Conservation (phyloP, 1,140 invertebrate species). For the Ostrea denselamellosa region DNA sequence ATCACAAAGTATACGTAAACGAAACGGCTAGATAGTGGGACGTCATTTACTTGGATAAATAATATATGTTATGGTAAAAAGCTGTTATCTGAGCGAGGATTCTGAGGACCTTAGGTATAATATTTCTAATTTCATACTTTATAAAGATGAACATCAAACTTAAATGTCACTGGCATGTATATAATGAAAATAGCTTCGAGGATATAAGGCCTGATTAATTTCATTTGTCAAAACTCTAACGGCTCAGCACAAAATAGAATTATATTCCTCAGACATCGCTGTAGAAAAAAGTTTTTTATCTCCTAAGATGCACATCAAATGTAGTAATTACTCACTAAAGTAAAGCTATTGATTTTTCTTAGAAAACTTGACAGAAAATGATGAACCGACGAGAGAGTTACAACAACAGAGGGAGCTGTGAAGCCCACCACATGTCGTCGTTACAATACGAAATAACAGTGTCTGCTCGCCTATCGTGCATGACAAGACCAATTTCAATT, state of each 20-base stretch:
- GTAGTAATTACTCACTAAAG: slow-evolving; percentile 29
- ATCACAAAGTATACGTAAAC: too few relatives aligned
- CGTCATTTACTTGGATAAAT: too few relatives aligned
- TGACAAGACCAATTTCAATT: slow-evolving; percentile 38
- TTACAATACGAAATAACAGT: neutral
- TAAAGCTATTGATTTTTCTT: neutral
- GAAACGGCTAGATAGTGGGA: too few relatives aligned
- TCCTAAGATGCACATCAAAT: slow-evolving; percentile 24
- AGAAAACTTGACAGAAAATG: neutral
- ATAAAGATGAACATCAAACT: neutral
- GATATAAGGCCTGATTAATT: neutral
- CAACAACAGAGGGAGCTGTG: neutral
- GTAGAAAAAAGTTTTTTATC: neutral
- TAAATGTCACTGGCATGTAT: neutral
- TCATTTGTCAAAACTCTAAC: neutral
- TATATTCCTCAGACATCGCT: neutral
- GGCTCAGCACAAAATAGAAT: neutral
- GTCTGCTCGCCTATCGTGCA: neutral
- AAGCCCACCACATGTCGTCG: neutral
- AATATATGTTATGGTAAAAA: too few relatives aligned
- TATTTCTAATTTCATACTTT: too few relatives aligned
- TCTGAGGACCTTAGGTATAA: too few relatives aligned
- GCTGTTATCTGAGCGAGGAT: too few relatives aligned
- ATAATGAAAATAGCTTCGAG: neutral
- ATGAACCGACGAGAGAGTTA: neutral